Evolutionary conservation across 2,797 vertebrate genomes (phyloP), one percentile per base, ranked within the genome.

Genomic region (Megaceryle alcyon): DNA sequence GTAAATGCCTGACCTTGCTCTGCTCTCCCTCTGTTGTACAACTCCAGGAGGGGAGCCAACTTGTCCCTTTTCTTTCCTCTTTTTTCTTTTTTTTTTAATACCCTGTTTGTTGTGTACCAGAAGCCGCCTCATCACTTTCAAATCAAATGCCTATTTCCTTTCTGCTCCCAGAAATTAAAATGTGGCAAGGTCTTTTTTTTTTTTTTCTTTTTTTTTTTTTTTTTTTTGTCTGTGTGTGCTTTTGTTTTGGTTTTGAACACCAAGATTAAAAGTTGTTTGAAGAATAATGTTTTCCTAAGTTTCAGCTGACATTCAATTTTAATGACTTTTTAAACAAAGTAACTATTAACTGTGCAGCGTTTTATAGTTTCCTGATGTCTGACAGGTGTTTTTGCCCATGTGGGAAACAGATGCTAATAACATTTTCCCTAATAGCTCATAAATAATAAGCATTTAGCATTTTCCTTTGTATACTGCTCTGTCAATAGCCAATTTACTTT

Each of bases 291-390:
- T 98, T 97, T 92, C 94, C 96, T 95, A 97, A 98, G 98, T 98
- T 98, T 98, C 92, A 95, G 97, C 97, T 98, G 98, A 98, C 98
- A 98, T 98, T 98, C 97, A 96, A 96, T 98, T 98, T 97, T 98
- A 98, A 98, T 98, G 98, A 98, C 97, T 98, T 98, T 98, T 97
- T 90, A 96, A 98, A 98, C 98, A 98, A 98, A 98, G 98, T 97
- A 92, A 96, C 96, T 96, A 83, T 82, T 97, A 96, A 88, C 87
- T 75, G 90, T 60, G 93, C 69, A 59, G 70, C 77, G 31, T 97
- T 97, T 96, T 93, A 94, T 76, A 76, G 93, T 94, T 97, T 96
- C 98, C 97, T 97, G 97, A 95, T 97, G 97, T 97, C 97, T 98
- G 98, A 97, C 98, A 98, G 98, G 98, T 98, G 98, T 97, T 97